phyloP scores from a whole-genome alignment of 2,888 invertebrate genomes.

The Altica lythri region DNA sequence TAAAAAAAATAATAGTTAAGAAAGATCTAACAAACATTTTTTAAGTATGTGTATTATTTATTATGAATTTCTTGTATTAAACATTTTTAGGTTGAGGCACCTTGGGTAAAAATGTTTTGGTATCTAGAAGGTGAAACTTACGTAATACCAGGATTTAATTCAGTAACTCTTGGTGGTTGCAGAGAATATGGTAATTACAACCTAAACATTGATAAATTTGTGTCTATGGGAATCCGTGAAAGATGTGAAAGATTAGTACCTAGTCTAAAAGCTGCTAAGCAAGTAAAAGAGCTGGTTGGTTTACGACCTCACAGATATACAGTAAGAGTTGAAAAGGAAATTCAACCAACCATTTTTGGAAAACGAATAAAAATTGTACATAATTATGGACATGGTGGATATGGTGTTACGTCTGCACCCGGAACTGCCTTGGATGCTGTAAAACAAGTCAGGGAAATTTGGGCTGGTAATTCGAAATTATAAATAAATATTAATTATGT shows the following conservation, averaged over 20 bases:
- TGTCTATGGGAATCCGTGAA: constrained; percentile 76
- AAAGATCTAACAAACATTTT: too few relatives aligned
- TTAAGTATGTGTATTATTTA: too few relatives aligned
- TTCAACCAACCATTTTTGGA: constrained; percentile 48
- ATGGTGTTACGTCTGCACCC: constrained; percentile 88
- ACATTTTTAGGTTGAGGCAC: constrained; percentile 72
- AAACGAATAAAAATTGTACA: constrained; percentile 74
- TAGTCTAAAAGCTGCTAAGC: constrained; percentile 64
- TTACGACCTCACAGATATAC: constrained; percentile 79
- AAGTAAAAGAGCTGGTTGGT: constrained; percentile 73
- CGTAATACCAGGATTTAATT: constrained; percentile 76
- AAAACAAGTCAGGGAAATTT: constrained; percentile 65
- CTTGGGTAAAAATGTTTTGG: constrained; percentile 88
- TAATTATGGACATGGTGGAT: constrained; percentile 95
- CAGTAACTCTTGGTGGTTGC: constrained; percentile 83
- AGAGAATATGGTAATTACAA: constrained; percentile 82
- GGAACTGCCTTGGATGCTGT: constrained; percentile 83
- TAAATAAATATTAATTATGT: constrained; percentile 29
- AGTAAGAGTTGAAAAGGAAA: constrained; percentile 74
- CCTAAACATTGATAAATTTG: constrained; percentile 68
- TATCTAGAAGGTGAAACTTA: constrained; percentile 88
- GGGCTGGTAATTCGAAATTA: constrained; percentile 53
- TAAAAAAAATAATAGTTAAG: too few relatives aligned
- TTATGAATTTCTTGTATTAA: too few relatives aligned
- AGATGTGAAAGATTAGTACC: constrained; percentile 79